Evolutionary conservation across 2,888 invertebrate species (phyloP), one percentile per base, ranked within the genome.

Genomic region (Drosophila buzzatii): DNA sequence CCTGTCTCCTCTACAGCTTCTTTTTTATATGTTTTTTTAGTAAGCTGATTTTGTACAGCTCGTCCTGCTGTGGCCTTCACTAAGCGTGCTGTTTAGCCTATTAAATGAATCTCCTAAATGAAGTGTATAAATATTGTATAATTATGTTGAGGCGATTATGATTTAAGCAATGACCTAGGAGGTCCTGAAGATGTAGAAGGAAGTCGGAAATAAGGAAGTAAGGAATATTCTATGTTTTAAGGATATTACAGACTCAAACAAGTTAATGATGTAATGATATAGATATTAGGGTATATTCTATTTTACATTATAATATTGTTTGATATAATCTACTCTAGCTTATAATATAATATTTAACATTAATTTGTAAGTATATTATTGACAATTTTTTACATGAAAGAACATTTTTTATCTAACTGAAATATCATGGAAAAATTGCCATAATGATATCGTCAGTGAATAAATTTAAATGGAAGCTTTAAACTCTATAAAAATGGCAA

Each of bases 21-120:
- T n/a, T 23, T n/a, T 37, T 33, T 49, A 4, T 12, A 27, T 27
- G 10, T 31, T 2, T 20, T 6, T 59, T 52, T 53, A 66, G 68
- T 87, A 79, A 88, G 71, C 86, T 76, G 74, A 64, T 76, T 82
- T 85, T 45, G 35, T 41, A 39, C 44, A n/a, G 65, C 60, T 52
- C 69, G 70, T 79, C 70, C 69, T 76, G 42, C 12, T 44, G 14
- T 20, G 39, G 18, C 18, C 9, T 18, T 14, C 18, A 59, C 66
- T 88, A 80, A 83, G 66, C 73, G 62, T 65, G 56, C 67, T 90
- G 85, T 81, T 85, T 86, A 85, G 89, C 90, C 90, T 81, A 83
- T 85, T 85, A 90, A 83, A 89, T 53, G 89, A 80, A 70, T 89
- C 86, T 71, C 70, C 86, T 73, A 75, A 89, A 86, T 57, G 68